These are phyloP conservation scores for Phyllotreta cruciferae DNA, from an alignment of 2,888 invertebrate genomes.

Conservation along the genomic window DNA sequence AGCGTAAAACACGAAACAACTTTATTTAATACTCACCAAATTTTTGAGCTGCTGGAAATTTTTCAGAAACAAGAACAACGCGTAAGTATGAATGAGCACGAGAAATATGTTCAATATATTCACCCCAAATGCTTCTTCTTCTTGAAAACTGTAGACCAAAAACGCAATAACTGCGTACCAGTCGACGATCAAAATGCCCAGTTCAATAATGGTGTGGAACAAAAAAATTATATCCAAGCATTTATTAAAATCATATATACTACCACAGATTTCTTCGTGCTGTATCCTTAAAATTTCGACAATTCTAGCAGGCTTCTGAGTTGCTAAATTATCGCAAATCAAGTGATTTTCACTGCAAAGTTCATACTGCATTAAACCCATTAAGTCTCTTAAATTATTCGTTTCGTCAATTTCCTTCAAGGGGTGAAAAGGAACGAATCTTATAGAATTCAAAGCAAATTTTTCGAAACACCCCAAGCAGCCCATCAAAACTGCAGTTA, in stretches of 20 bases:
- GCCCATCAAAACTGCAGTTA: slow-evolving; percentile 47
- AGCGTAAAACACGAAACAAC: slow-evolving; percentile 9
- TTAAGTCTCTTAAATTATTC: slow-evolving; percentile 51
- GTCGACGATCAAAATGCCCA: slow-evolving; percentile 54
- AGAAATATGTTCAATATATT: slow-evolving; percentile 55
- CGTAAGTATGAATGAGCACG: slow-evolving; percentile 53
- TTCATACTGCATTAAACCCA: slow-evolving; percentile 49
- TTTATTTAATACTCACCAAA: slow-evolving; percentile 50
- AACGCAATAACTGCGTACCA: slow-evolving; percentile 58
- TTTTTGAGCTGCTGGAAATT: slow-evolving; percentile 55
- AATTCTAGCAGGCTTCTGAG: slow-evolving; percentile 46
- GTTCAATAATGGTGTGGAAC: slow-evolving; percentile 53
- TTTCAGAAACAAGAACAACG: slow-evolving; percentile 54
- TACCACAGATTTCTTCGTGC: slow-evolving; percentile 55
- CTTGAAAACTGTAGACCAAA: slow-evolving; percentile 52
- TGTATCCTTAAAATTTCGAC: slow-evolving; percentile 55
- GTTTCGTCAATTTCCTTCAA: slow-evolving; percentile 52
- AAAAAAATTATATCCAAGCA: slow-evolving; percentile 56
- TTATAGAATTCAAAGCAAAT: slow-evolving; percentile 50
- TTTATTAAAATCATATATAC: slow-evolving; percentile 53
- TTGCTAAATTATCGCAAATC: slow-evolving; percentile 40
- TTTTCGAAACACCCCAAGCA: slow-evolving; percentile 57
- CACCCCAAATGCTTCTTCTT: slow-evolving; percentile 49
- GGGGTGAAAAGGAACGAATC: slow-evolving; percentile 55
- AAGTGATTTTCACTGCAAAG: slow-evolving; percentile 53